A percentile compares a stretch with the other conserved stretches of the same genome.
phyloP scores from a whole-genome alignment of 2,113 vertebrate species.

The Mobula birostris region DNA sequence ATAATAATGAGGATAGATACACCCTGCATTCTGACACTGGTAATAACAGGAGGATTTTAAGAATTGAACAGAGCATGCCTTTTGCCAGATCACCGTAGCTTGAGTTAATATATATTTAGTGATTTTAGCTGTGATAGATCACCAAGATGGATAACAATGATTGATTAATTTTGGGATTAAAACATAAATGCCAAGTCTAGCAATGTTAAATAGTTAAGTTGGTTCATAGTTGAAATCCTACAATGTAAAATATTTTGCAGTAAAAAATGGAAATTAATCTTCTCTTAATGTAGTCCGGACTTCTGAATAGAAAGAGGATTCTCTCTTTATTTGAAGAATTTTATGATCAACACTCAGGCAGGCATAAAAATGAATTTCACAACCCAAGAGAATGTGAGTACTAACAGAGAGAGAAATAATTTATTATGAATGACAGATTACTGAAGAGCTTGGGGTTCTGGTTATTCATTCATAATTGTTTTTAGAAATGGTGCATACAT shows the following conservation, averaged over 20 bases:
- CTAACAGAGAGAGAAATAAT: conserved; percentile 22
- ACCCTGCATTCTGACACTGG: background rate
- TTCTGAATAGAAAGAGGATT: conserved; percentile 55
- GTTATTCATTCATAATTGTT: background rate
- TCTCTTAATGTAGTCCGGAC: conserved; percentile 47
- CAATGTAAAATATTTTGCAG: background rate
- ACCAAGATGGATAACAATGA: background rate
- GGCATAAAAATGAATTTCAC: conserved; percentile 42
- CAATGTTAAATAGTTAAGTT: background rate
- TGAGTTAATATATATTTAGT: background rate
- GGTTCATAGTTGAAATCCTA: background rate
- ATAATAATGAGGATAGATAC: background rate
- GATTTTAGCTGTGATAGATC: background rate
- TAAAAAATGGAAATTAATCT: background rate
- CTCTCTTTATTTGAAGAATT: conserved; percentile 53
- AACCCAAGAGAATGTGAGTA: conserved; percentile 63
- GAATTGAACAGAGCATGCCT: background rate
- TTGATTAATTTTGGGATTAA: background rate
- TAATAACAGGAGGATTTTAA: background rate
- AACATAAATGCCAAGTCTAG: background rate
- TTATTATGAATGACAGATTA: background rate
- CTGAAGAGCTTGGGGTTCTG: background rate
- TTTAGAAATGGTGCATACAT: background rate
- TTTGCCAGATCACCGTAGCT: background rate
- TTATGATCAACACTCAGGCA: conserved; percentile 47